Conservation (phyloP, 2,797 vertebrate genomes). For the Leucoraja ocellata region DNA sequence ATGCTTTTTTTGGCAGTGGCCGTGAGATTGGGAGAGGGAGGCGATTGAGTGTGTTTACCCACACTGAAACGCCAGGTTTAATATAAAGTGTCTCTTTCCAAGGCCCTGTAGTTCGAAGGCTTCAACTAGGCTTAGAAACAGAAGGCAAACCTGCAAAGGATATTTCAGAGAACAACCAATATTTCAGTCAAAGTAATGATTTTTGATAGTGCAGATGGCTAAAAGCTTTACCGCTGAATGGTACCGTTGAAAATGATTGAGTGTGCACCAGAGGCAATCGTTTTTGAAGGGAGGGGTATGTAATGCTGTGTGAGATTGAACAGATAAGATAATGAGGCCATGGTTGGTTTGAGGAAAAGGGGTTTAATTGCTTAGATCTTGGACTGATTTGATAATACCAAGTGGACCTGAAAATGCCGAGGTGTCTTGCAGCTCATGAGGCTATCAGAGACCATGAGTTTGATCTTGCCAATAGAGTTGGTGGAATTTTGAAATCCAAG, state of each 20-base stretch:
- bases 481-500: neutral
- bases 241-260: neutral
- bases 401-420: neutral
- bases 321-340: neutral
- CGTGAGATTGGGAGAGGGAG: too few relatives aligned
- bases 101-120: neutral
- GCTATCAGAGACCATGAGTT: neutral
- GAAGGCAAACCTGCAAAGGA: neutral
- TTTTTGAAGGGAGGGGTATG: neutral
- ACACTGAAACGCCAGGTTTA: neutral
- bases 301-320: neutral
- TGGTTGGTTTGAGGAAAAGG: neutral
- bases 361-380: neutral
- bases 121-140: neutral
- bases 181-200: neutral
- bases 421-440: neutral
- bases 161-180: neutral
- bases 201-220: neutral
- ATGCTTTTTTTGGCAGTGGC: neutral
- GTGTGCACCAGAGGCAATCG: neutral
- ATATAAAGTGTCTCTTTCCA: neutral
- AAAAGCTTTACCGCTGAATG: neutral
- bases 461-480: neutral
- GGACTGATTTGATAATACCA: neutral
- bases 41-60: neutral